Percentiles rank a stretch among this genome's conserved stretches.
phyloP scores from a whole-genome alignment of 2,797 vertebrate species.

The Rhinoraja longicauda region DNA sequence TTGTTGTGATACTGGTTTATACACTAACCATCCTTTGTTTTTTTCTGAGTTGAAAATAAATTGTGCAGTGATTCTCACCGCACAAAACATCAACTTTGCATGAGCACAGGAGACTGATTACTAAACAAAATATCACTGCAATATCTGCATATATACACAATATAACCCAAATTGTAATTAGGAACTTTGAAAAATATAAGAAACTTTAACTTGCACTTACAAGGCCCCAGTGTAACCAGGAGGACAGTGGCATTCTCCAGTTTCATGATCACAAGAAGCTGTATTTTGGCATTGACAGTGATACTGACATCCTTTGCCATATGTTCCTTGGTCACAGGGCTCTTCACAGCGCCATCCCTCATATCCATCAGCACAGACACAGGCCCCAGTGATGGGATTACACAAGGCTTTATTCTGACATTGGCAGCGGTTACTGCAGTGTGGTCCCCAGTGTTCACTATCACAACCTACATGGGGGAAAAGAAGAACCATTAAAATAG shows the following conservation, averaged over 20 bases:
- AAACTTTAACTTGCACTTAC: constrained; percentile 67
- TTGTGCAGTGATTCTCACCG: too few species aligned
- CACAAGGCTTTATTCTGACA: constrained; percentile 95
- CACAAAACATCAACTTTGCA: neutral
- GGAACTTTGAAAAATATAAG: neutral
- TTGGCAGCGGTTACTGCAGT: constrained; percentile 96
- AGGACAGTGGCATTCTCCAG: constrained; percentile 89
- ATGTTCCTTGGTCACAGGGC: constrained; percentile 77
- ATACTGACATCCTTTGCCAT: constrained; percentile 90
- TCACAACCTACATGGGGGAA: constrained; percentile 73
- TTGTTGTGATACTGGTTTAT: too few species aligned
- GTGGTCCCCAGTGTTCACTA: constrained; percentile 93
- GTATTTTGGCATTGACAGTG: constrained; percentile 89
- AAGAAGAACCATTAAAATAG: neutral
- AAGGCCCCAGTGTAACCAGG: constrained; percentile 89
- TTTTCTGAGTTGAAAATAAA: too few species aligned
- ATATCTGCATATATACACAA: neutral
- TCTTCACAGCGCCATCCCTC: constrained; percentile 97
- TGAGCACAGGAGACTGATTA: neutral
- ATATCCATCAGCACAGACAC: constrained; percentile 88
- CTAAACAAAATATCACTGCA: neutral
- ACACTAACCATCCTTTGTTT: too few species aligned
- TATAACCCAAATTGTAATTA: neutral
- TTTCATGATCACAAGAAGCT: constrained; percentile 86
- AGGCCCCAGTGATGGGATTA: constrained; percentile 98